Conservation (phyloP, 2,888 invertebrate genomes). For the Eilema griseolum region DNA sequence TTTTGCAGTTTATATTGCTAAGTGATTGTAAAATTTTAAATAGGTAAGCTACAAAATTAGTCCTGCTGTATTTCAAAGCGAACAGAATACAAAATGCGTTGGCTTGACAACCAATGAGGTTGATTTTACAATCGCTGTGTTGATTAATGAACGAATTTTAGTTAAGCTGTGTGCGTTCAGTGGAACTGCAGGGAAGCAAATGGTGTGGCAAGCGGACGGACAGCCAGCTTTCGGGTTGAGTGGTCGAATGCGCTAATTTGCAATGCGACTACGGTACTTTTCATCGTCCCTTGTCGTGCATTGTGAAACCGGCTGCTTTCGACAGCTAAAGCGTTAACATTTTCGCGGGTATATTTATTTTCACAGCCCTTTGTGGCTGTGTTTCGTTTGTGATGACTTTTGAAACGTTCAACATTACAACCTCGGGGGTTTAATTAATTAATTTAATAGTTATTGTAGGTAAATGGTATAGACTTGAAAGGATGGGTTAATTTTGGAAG, state of each 20-base stretch:
- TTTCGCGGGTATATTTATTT: constrained; percentile 59
- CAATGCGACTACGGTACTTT: constrained; percentile 71
- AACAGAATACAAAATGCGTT: constrained; percentile 37
- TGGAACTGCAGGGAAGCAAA: constrained; percentile 64
- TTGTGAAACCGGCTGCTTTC: constrained; percentile 62
- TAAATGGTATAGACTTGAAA: too few relatives aligned
- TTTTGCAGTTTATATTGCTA: background rate
- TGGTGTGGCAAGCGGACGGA: constrained; percentile 69
- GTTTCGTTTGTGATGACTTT: constrained; percentile 50
- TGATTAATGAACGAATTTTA: constrained; percentile 52
- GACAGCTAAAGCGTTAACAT: constrained; percentile 64
- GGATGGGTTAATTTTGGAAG: too few relatives aligned
- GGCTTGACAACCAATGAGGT: constrained; percentile 34
- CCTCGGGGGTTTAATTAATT: constrained; percentile 50
- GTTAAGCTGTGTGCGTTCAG: constrained; percentile 44
- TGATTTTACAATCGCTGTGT: constrained; percentile 44
- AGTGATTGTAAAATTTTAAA: background rate
- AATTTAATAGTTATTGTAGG: constrained; percentile 30
- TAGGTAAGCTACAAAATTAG: constrained; percentile 16
- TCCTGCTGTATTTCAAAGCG: constrained; percentile 7
- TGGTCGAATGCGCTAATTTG: constrained; percentile 76
- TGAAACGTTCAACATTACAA: constrained; percentile 37
- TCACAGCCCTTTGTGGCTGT: constrained; percentile 51
- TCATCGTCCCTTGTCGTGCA: constrained; percentile 61
- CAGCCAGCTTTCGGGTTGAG: constrained; percentile 66